A percentile compares a stretch with the other conserved stretches of the same genome.
phyloP scores from a whole-genome alignment of 2,888 invertebrate species.

The Ischnura elegans region DNA sequence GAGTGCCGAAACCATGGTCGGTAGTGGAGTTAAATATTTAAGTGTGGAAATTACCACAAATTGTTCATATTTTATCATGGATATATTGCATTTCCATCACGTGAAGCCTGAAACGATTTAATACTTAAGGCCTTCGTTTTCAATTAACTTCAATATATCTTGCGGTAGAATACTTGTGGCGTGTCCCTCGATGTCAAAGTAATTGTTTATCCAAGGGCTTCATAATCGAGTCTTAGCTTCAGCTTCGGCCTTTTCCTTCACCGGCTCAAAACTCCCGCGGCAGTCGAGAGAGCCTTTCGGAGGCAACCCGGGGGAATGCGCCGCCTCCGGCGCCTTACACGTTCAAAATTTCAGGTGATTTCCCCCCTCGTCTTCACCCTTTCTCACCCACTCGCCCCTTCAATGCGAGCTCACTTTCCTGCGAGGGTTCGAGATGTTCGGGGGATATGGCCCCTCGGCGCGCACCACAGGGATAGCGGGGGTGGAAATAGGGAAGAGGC shows the following conservation, averaged over 20 bases:
- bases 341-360: conserved; percentile 55
- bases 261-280: neutral
- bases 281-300: neutral
- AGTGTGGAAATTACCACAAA: too few relatives aligned
- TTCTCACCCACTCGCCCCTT: neutral
- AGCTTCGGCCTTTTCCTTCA: neutral
- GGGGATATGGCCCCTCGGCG: neutral
- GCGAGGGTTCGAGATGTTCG: neutral
- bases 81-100: too few relatives aligned
- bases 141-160: neutral
- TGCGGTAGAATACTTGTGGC: neutral
- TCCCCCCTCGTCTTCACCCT: neutral
- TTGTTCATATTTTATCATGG: too few relatives aligned
- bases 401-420: neutral
- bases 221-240: neutral
- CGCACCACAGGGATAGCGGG: neutral
- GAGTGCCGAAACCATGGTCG: too few relatives aligned
- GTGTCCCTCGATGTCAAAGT: neutral
- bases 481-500: neutral
- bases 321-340: conserved; percentile 35
- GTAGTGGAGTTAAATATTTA: too few relatives aligned
- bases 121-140: too few relatives aligned
- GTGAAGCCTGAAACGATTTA: too few relatives aligned
- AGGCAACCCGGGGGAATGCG: neutral
- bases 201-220: neutral